Percentiles rank a stretch among this genome's conserved stretches.
Evolutionary conservation across 2,888 invertebrate species (phyloP).

Genomic region (Trichopoda pennipes): DNA sequence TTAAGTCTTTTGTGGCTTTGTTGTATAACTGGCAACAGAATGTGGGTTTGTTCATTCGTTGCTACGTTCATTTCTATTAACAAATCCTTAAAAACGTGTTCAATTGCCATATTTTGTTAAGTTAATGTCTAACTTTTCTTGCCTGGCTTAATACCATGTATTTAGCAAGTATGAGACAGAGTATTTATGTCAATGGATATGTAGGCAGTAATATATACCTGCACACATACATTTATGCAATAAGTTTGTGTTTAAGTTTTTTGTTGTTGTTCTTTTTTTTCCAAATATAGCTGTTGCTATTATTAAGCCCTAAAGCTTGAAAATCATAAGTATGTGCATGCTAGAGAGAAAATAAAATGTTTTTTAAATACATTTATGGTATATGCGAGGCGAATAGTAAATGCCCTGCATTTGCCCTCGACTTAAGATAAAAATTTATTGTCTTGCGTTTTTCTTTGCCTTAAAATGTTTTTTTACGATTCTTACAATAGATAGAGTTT

Average conservation of each 20-base stretch:
- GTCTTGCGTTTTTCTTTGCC: too few species aligned
- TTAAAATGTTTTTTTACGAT: too few species aligned
- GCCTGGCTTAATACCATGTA: background rate
- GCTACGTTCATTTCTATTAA: constrained; percentile 36
- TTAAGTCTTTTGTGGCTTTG: constrained; percentile 36
- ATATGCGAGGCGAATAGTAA: background rate
- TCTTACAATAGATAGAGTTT: too few species aligned
- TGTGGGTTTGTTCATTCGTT: constrained; percentile 24
- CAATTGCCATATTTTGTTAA: constrained; percentile 61
- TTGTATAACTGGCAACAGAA: constrained; percentile 1
- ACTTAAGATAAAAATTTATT: background rate
- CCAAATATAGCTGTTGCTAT: constrained; percentile 53
- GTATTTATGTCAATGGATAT: constrained; percentile 20
- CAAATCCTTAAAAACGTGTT: constrained; percentile 62
- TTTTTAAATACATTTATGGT: too few species aligned
- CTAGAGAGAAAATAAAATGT: background rate
- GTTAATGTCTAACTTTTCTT: constrained; percentile 54
- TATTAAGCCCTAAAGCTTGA: constrained; percentile 39
- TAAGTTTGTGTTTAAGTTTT: constrained; percentile 28
- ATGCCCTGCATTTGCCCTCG: background rate
- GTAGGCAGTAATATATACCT: background rate
- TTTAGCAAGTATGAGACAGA: background rate
- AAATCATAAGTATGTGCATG: constrained; percentile 6
- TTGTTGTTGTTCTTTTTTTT: background rate
- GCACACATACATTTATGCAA: constrained; percentile 10